These are phyloP conservation scores for Syncerus caffer DNA, from an alignment of 2,797 vertebrate species.

Conservation along the genomic window DNA sequence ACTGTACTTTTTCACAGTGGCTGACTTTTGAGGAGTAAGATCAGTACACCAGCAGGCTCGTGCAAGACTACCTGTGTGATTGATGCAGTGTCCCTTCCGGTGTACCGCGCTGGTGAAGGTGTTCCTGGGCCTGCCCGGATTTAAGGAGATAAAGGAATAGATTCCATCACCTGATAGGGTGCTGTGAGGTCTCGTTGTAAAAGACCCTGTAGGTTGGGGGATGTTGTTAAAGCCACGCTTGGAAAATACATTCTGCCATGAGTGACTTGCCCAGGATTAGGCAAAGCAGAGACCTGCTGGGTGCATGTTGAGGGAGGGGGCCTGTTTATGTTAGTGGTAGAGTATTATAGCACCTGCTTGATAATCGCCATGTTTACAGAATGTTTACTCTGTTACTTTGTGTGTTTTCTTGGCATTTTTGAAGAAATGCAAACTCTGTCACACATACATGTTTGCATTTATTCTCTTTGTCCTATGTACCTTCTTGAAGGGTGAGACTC, in stretches of 20 bases:
- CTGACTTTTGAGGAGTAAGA: neutral
- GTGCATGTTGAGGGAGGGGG: no score
- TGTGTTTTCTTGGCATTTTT: neutral
- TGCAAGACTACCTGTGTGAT: rapidly evolving
- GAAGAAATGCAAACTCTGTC: neutral
- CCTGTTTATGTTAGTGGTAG: neutral
- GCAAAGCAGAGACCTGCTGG: no score
- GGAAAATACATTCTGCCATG: neutral
- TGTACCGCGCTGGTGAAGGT: neutral
- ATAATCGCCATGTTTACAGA: neutral
- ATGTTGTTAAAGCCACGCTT: neutral
- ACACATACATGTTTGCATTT: neutral
- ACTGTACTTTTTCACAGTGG: neutral
- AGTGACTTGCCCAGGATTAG: neutral
- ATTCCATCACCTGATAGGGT: neutral
- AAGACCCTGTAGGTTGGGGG: neutral
- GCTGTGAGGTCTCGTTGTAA: neutral
- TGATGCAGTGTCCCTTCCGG: neutral
- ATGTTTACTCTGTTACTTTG: neutral
- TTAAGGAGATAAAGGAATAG: neutral
- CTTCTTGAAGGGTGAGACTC: neutral
- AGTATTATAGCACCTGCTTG: neutral
- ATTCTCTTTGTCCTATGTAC: neutral
- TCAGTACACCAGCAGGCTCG: neutral
- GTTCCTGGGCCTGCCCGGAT: neutral